Percentiles rank a stretch among this genome's conserved stretches.
Conservation (phyloP, 2,888 invertebrate genomes). For the Megaustenia siamemsis region DNA sequence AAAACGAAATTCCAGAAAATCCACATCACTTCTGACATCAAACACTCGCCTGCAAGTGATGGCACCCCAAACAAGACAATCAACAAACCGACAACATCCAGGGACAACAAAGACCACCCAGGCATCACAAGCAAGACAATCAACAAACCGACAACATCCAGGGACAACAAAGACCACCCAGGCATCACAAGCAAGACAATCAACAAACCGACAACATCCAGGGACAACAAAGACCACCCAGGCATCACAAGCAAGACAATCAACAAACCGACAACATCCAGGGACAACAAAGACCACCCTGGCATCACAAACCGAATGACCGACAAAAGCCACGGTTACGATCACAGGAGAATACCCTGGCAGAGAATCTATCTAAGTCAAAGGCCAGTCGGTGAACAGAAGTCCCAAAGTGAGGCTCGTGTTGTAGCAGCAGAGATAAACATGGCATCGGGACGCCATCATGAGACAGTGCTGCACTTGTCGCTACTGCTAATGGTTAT, state of each 20-base stretch:
- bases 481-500: neutral
- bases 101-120: too few species aligned
- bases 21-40: neutral
- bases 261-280: too few species aligned
- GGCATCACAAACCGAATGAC: neutral
- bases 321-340: neutral
- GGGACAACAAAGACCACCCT: neutral
- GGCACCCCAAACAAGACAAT: too few species aligned
- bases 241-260: neutral
- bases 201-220: too few species aligned
- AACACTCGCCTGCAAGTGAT: too few species aligned
- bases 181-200: too few species aligned
- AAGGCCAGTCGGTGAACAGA: neutral
- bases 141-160: too few species aligned
- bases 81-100: too few species aligned
- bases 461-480: neutral
- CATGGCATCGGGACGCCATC: neutral
- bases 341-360: neutral
- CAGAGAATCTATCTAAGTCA: slow-evolving; percentile 26
- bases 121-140: too few species aligned
- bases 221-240: neutral
- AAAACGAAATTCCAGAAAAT: neutral
- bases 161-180: too few species aligned
- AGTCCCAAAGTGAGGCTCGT: neutral
- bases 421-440: neutral